Percentiles rank a stretch among this genome's conserved stretches.
phyloP scores from a whole-genome alignment of 1,140 invertebrate genomes.

The Piezodorus guildinii region DNA sequence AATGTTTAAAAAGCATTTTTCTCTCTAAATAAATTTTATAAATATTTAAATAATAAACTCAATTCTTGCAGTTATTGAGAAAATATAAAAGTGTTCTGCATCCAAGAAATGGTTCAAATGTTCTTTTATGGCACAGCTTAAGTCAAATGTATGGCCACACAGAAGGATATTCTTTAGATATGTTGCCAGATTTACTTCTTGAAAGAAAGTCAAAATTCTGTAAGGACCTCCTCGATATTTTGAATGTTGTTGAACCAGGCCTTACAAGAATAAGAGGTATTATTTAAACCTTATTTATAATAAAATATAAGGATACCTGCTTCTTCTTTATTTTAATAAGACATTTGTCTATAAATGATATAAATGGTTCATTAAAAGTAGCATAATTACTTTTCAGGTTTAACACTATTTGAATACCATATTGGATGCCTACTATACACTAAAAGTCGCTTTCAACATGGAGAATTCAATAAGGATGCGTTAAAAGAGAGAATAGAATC shows the following conservation, averaged over 20 bases:
- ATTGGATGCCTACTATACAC: neutral
- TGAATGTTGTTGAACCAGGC: conserved; percentile 57
- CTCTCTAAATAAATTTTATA: no score
- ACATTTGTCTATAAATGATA: neutral
- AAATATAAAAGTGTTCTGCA: conserved; percentile 55
- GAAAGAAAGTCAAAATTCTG: conserved; percentile 54
- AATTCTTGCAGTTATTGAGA: conserved; percentile 36
- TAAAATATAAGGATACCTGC: neutral
- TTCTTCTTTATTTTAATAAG: no score
- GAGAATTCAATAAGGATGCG: neutral
- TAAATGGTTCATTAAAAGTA: neutral
- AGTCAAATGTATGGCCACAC: conserved; percentile 64
- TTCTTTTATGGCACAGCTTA: conserved; percentile 46
- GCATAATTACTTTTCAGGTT: conserved; percentile 2
- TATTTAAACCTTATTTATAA: neutral
- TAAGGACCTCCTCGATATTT: conserved; percentile 48
- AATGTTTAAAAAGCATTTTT: no score
- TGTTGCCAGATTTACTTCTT: conserved; percentile 49
- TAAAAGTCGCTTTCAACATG: conserved; percentile 1
- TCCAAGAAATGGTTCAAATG: conserved; percentile 54
- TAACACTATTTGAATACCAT: conserved; percentile 16
- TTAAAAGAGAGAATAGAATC: conserved; percentile 4
- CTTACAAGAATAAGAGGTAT: conserved; percentile 52
- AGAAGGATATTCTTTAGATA: conserved; percentile 53
- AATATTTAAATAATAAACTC: conserved; percentile 7